Conservation (phyloP, 64 coral and sea anemone genomes). For the Dendronephthya gigantea region DNA sequence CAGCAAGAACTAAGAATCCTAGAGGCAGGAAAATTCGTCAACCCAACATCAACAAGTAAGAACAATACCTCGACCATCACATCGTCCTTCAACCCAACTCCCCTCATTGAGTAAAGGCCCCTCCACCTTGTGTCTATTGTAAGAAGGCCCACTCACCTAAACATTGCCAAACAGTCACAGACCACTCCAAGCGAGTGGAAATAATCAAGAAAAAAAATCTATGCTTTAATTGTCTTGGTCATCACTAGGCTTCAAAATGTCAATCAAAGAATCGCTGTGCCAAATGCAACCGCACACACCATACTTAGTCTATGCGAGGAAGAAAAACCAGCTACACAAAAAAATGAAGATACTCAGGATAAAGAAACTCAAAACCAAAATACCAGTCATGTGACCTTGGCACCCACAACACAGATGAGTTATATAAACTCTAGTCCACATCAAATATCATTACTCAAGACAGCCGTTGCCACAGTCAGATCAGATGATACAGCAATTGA, state of each 20-base stretch:
- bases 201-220: no score
- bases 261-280: neutral
- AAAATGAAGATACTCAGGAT: neutral
- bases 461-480: no score
- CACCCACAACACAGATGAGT: neutral
- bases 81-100: neutral
- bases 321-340: neutral
- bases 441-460: slow-evolving; percentile 18
- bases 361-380: neutral
- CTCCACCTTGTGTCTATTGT: no score
- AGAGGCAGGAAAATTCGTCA: neutral
- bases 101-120: no score
- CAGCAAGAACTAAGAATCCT: no score
- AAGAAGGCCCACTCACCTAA: neutral
- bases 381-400: neutral
- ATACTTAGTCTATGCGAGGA: slow-evolving; percentile 44
- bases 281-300: neutral
- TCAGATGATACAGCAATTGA: neutral
- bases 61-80: neutral
- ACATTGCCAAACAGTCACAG: no score
- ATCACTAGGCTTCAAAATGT: no score
- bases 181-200: no score
- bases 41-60: neutral
- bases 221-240: no score
- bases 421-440: no score